Evolutionary conservation across 1,140 invertebrate species (phyloP).

Genomic region (Glossosoma conforme): DNA sequence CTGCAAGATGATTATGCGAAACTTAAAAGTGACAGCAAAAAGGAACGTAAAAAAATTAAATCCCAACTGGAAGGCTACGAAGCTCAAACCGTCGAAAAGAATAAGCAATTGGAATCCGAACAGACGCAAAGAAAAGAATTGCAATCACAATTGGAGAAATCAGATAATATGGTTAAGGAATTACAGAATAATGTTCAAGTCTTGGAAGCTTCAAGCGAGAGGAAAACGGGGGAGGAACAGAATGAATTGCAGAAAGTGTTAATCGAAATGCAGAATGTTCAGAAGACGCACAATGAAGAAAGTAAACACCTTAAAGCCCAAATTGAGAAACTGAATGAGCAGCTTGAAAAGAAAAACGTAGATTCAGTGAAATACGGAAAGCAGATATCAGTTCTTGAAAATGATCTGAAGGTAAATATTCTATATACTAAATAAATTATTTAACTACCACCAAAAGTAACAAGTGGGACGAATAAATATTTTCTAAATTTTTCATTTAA

Average conservation of each 20-base stretch:
- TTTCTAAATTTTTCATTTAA: too few relatives aligned
- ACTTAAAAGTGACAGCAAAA: slow-evolving; percentile 45
- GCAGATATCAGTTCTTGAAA: slow-evolving; percentile 38
- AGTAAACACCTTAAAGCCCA: slow-evolving; percentile 37
- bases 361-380: slow-evolving; percentile 42
- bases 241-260: slow-evolving; percentile 42
- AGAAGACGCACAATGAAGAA: slow-evolving; percentile 35
- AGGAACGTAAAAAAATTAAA: slow-evolving; percentile 39
- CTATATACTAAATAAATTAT: too few relatives aligned
- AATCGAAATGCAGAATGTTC: slow-evolving; percentile 40
- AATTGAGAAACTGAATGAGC: slow-evolving; percentile 39
- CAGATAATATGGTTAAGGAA: slow-evolving; percentile 40
- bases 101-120: slow-evolving; percentile 48
- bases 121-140: slow-evolving; percentile 44
- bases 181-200: slow-evolving; percentile 43
- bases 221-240: slow-evolving; percentile 36
- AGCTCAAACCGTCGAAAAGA: slow-evolving; percentile 41
- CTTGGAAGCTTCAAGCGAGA: slow-evolving; percentile 38
- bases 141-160: slow-evolving; percentile 38
- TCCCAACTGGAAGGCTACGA: slow-evolving; percentile 42
- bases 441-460: too few relatives aligned
- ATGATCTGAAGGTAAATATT: slow-evolving; percentile 43
- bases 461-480: too few relatives aligned
- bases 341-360: slow-evolving; percentile 40
- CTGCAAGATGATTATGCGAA: slow-evolving; percentile 41